These are phyloP conservation scores for Entomobrya multifasciata DNA, from an alignment of 2,888 invertebrate genomes.

Conservation along the genomic window DNA sequence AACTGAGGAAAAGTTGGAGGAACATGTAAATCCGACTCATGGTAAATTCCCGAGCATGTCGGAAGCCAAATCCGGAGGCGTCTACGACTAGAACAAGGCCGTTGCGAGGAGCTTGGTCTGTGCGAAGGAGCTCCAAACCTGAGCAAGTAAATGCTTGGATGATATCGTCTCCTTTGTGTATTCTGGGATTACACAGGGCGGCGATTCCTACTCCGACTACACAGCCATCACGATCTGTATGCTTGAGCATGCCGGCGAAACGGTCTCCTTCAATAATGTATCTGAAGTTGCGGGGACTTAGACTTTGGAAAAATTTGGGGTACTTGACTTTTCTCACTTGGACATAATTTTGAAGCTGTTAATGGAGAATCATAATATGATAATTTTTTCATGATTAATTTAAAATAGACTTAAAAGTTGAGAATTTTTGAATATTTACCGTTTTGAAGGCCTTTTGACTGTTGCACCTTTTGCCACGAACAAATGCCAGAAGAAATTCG, in stretches of 20 bases:
- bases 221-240: constrained; percentile 34
- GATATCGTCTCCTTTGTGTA: constrained; percentile 39
- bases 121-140: constrained; percentile 26
- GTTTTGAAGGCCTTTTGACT: constrained; percentile 42
- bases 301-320: constrained; percentile 31
- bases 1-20: constrained; percentile 49
- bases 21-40: constrained; percentile 60
- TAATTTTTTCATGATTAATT: no score
- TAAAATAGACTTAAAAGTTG: no score
- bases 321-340: constrained; percentile 48
- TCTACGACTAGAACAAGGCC: constrained; percentile 58
- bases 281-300: neutral
- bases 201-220: constrained; percentile 8
- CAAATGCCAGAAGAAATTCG: constrained; percentile 56
- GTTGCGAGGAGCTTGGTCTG: constrained; percentile 21
- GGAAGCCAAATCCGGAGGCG: constrained; percentile 55
- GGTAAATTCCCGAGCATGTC: constrained; percentile 53
- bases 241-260: constrained; percentile 36
- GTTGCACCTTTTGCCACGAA: constrained; percentile 43
- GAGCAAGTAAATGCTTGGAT: constrained; percentile 5
- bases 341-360: constrained; percentile 56
- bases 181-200: neutral
- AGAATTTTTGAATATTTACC: constrained; percentile 27
- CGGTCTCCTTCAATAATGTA: no score
- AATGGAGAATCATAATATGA: neutral